These are phyloP conservation scores for Picus viridis DNA, from an alignment of 2,797 vertebrate species.

Conservation along the genomic window DNA sequence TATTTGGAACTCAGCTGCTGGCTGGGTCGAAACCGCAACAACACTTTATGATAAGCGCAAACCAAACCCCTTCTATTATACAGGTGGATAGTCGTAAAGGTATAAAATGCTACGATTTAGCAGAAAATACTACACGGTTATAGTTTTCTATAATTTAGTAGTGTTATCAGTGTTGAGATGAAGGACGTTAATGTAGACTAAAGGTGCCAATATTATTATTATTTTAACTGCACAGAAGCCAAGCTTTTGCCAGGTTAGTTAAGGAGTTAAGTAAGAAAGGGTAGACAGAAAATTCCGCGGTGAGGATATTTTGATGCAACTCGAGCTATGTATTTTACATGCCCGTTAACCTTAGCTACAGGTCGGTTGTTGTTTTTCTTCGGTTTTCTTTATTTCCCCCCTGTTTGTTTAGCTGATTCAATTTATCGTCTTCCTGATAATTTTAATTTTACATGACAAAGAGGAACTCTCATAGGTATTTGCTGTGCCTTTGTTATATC, in stretches of 20 bases:
- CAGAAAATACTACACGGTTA: not conserved
- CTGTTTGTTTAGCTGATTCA: not conserved
- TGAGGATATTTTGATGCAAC: not conserved
- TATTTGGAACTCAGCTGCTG: too few relatives aligned
- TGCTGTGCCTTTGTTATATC: not conserved
- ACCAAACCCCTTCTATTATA: not conserved
- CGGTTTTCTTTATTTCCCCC: too few relatives aligned
- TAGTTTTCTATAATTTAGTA: not conserved
- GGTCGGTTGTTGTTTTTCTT: not conserved
- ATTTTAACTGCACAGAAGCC: not conserved
- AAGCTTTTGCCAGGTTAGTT: not conserved
- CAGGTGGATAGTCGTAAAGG: not conserved
- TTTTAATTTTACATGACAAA: not conserved
- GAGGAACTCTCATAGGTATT: not conserved
- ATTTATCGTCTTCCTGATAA: not conserved
- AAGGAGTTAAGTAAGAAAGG: not conserved
- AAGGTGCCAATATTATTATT: not conserved
- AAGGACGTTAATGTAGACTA: not conserved
- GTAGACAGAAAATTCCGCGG: not conserved
- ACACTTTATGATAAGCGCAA: not conserved
- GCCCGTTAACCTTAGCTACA: not conserved
- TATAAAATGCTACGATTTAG: not conserved
- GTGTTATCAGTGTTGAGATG: not conserved
- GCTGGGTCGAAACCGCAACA: too few relatives aligned
- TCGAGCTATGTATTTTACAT: constrained; percentile 16